phyloP scores from a whole-genome alignment of 2,888 invertebrate species.

The Petrophora chlorosata region DNA sequence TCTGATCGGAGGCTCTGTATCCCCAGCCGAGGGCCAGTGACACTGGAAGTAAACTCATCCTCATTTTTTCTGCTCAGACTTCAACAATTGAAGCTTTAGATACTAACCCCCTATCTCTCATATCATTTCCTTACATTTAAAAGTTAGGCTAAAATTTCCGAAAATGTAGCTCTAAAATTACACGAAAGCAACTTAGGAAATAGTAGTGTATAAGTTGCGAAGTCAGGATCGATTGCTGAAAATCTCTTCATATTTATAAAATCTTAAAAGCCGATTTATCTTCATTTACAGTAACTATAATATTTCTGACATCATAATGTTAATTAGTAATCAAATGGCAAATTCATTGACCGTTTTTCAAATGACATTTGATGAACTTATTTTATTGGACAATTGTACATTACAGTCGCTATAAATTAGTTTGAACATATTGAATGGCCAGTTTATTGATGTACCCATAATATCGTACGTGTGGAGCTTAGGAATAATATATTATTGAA shows the following conservation, averaged over 20 bases:
- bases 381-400: slow-evolving; percentile 15
- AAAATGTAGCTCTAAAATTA: too few species aligned
- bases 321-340: slow-evolving; percentile 13
- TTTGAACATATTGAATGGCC: slow-evolving; percentile 33
- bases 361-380: slow-evolving; percentile 19
- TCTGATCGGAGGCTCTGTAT: slow-evolving; percentile 85
- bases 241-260: too few species aligned
- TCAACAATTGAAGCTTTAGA: too few species aligned
- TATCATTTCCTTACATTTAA: too few species aligned
- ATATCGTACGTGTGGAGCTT: slow-evolving; percentile 38
- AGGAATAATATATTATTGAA: slow-evolving; percentile 36
- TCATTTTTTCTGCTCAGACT: background rate
- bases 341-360: slow-evolving; percentile 11
- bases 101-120: too few species aligned
- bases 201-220: too few species aligned
- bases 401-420: slow-evolving; percentile 33
- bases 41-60: slow-evolving; percentile 41
- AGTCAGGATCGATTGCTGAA: too few species aligned
- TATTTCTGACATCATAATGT: background rate
- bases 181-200: too few species aligned
- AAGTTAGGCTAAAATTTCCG: too few species aligned
- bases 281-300: background rate
- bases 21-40: slow-evolving; percentile 77
- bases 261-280: too few species aligned
- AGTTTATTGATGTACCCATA: slow-evolving; percentile 35